Evolutionary conservation across 2,113 vertebrate species (phyloP).

Genomic region (Scatophagus argus): DNA sequence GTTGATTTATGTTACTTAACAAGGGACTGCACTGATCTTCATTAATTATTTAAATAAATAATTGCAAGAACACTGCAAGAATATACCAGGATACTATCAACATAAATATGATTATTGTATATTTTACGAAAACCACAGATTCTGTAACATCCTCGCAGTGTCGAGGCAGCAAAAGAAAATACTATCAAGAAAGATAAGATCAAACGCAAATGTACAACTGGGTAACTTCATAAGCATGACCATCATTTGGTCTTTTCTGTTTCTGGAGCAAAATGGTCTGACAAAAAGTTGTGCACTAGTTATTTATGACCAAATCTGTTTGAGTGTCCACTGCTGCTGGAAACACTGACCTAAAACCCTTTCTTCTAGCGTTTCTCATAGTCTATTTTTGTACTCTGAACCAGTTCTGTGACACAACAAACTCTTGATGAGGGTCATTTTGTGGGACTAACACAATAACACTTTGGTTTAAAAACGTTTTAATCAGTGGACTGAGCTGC

Average conservation of each 20-base stretch:
- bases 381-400: slow-evolving; percentile 59
- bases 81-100: background rate
- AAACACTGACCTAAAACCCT: slow-evolving; percentile 26
- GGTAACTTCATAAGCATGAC: background rate
- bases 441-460: background rate
- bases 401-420: slow-evolving; percentile 60
- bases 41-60: too few relatives aligned
- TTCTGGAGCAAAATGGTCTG: background rate
- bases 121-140: background rate
- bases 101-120: background rate
- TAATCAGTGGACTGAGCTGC: background rate
- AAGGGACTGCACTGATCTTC: background rate
- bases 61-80: background rate
- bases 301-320: background rate
- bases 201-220: background rate
- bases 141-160: background rate
- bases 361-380: slow-evolving; percentile 9
- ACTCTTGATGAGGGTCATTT: slow-evolving; percentile 38
- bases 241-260: background rate
- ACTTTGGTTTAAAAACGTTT: background rate
- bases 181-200: background rate
- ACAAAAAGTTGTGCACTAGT: background rate
- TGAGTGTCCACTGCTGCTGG: slow-evolving; percentile 8
- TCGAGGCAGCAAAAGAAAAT: background rate
- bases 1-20: background rate